Base-by-base conservation (phyloP, 2,113 vertebrate species). In the Rhineura floridana region DNA sequence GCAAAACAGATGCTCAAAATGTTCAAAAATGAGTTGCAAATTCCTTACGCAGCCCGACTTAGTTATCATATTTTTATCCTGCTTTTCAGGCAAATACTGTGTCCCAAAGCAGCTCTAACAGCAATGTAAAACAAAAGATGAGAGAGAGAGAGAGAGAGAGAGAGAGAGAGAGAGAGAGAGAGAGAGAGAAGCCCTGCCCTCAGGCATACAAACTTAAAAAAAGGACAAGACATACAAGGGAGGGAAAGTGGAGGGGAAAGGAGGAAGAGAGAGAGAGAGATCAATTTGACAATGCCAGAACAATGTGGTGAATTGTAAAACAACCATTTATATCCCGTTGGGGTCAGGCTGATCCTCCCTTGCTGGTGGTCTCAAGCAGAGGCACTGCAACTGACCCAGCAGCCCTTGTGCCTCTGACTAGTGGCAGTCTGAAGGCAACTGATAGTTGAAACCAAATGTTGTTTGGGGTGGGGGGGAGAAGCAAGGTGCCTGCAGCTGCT, bases 1-100 rank as follows among this genome's bases (percentile, higher is more conserved):
- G 81, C 50, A 85, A 73, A 72, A 88, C 90, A 92, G 90, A 89
- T 93, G 92, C 36, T 83, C 39, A 86, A 86, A 91, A 83, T 33
- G 78, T 70, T 72, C 7, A 44, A 89, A 73, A 33, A 67, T 12
- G 39, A 39, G 73, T 21, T 75, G 73, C 23, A 76, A 23, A n/a
- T n/a, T 79, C 15, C 19, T n/a, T 59, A 50, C 50, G 76, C 28
- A 33, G 28, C 21, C 28, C 15, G 21, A 46, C 10, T 50, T 77
- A 30, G 33, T 23, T 78, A 33, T 78, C 46, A 6, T 4, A 50
- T 50, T 50, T 50, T 50, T 25, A 52, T 48, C 28, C 46, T n/a
- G 30, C 46, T 33, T 33, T 78, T 78, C 70, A 69, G 67, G n/a
- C 33, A 69, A 69, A 69, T 69, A 17, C 13, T 69, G 67, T 46